Conservation (phyloP, 2,888 invertebrate species). For the Drosophila nr. medialis region DNA sequence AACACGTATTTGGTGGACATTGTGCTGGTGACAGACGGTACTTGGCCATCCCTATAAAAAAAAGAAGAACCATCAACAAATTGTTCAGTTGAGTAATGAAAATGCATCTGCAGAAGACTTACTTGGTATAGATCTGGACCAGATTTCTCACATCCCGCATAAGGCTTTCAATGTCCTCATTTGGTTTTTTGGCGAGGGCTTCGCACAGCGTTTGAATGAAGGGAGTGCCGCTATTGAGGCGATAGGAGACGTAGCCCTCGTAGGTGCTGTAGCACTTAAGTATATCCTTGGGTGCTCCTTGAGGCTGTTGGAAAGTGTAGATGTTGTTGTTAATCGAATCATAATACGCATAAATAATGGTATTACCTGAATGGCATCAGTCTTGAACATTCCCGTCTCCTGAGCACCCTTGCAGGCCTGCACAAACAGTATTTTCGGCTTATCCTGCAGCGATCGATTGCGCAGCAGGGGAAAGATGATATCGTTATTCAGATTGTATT, state of each 20-base stretch:
- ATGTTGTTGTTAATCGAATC: neutral
- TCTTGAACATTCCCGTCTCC: conserved; percentile 72
- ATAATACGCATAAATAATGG: neutral
- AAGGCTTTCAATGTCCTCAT: conserved; percentile 76
- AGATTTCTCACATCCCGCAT: conserved; percentile 74
- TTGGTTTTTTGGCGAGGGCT: conserved; percentile 48
- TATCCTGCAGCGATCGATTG: conserved; percentile 77
- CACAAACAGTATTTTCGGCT: conserved; percentile 83
- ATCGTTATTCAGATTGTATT: conserved; percentile 81
- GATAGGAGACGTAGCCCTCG: conserved; percentile 84
- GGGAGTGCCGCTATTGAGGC: conserved; percentile 79
- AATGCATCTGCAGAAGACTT: conserved; percentile 21
- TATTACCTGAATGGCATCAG: conserved; percentile 68
- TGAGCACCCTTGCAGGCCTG: conserved; percentile 83
- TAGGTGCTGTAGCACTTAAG: conserved; percentile 84
- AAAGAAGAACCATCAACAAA: neutral
- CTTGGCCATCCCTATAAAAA: conserved; percentile 73
- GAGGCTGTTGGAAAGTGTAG: conserved; percentile 43
- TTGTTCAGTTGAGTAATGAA: neutral
- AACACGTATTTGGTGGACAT: conserved; percentile 82
- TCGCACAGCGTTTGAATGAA: conserved; percentile 83
- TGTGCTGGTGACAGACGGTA: conserved; percentile 82
- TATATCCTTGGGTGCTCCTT: conserved; percentile 80
- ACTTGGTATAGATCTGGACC: conserved; percentile 65
- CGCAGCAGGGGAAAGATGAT: conserved; percentile 81